Percentiles rank a stretch among this genome's conserved stretches.
Evolutionary conservation across 1,140 invertebrate species (phyloP).

Genomic region (Agrilus planipennis): DNA sequence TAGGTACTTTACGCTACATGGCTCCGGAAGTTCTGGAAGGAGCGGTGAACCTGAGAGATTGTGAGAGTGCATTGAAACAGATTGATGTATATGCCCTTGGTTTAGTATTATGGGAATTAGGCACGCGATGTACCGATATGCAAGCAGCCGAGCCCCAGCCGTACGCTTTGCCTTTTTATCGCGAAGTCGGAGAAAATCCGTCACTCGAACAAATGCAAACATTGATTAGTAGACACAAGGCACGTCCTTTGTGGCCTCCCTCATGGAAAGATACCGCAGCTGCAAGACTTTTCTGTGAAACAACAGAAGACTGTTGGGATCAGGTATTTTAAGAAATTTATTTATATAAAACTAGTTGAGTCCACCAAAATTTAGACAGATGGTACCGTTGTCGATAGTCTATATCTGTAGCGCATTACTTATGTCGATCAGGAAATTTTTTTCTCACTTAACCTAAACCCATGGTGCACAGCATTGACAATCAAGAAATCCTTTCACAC

Average conservation of each 20-base stretch:
- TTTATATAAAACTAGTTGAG: too few species aligned
- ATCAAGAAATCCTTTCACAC: too few species aligned
- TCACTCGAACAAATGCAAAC: constrained; percentile 65
- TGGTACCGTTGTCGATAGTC: too few species aligned
- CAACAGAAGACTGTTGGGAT: constrained; percentile 91
- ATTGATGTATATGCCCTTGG: constrained; percentile 91
- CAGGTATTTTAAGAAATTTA: too few species aligned
- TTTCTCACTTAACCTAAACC: not conserved
- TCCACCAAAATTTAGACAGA: too few species aligned
- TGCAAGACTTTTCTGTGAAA: constrained; percentile 66
- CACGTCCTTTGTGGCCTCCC: constrained; percentile 63
- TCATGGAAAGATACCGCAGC: constrained; percentile 52
- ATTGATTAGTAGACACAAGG: constrained; percentile 73
- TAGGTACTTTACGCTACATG: constrained; percentile 84
- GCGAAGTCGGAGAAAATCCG: constrained; percentile 63
- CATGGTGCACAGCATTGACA: too few species aligned
- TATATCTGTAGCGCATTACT: not conserved
- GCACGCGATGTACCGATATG: constrained; percentile 60
- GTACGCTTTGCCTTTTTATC: constrained; percentile 71
- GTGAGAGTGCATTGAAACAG: constrained; percentile 78
- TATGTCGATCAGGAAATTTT: not conserved
- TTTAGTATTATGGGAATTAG: constrained; percentile 83
- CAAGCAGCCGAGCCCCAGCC: constrained; percentile 51
- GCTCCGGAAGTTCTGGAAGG: constrained; percentile 90
- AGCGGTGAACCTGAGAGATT: constrained; percentile 75